Percentiles rank a stretch among this genome's conserved stretches.
phyloP scores from a whole-genome alignment of 2,113 vertebrate genomes.

The Pangasianodon gigas region DNA sequence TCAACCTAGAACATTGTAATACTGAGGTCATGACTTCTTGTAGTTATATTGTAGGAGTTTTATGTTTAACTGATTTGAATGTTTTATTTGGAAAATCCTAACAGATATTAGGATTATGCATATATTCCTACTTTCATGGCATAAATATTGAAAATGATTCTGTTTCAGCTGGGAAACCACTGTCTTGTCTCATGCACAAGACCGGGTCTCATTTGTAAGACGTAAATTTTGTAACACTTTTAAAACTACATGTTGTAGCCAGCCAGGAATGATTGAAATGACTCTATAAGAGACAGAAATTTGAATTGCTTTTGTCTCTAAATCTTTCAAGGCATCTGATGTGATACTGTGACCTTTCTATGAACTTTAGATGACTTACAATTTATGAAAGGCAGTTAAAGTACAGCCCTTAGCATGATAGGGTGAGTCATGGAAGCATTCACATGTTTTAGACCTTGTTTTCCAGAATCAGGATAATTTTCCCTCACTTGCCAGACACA shows the following conservation, averaged over 20 bases:
- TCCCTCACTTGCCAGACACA: background rate
- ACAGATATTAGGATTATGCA: background rate
- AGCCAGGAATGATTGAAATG: background rate
- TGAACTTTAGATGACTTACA: background rate
- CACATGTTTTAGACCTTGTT: background rate
- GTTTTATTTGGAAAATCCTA: background rate
- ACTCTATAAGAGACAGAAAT: background rate
- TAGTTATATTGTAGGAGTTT: background rate
- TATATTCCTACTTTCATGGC: no score
- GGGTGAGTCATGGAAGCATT: background rate
- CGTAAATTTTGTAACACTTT: background rate
- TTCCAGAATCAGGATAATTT: background rate
- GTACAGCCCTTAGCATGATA: no score
- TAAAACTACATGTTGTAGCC: background rate
- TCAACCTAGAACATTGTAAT: background rate
- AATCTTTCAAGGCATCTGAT: background rate
- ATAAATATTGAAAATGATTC: no score
- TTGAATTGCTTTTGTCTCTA: background rate
- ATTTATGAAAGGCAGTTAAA: background rate
- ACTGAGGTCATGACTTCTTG: background rate
- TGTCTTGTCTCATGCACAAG: background rate
- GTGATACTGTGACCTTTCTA: background rate
- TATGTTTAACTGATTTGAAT: background rate
- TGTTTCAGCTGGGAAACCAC: no score
- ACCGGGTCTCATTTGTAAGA: background rate